These are phyloP conservation scores for Mus pahari DNA, from an alignment of 2,113 vertebrate species.

Conservation along the genomic window DNA sequence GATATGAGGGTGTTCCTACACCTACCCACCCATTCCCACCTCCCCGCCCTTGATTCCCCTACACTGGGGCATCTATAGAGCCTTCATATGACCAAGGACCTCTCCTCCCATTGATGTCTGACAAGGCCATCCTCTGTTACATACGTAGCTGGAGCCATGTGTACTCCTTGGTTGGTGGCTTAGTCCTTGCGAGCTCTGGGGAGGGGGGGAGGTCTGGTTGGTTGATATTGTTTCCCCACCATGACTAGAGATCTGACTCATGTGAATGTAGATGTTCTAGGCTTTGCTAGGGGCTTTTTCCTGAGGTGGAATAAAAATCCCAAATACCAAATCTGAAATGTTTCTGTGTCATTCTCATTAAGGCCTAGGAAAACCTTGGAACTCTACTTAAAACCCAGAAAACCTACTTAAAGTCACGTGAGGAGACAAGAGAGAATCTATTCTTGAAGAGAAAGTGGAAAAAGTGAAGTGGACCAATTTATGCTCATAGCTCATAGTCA, in stretches of 20 bases:
- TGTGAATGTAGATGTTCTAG: background rate
- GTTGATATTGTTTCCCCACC: background rate
- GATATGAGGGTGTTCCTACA: too few relatives aligned
- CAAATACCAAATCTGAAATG: slow-evolving; percentile 56
- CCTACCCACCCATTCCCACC: too few relatives aligned
- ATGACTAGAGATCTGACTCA: background rate
- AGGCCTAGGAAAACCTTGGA: slow-evolving; percentile 23
- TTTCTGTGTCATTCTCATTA: slow-evolving; percentile 39
- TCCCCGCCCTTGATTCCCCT: too few relatives aligned
- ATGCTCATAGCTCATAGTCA: background rate
- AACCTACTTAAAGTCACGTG: background rate
- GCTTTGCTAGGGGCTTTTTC: slow-evolving; percentile 38
- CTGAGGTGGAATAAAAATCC: slow-evolving; percentile 42
- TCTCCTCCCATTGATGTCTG: too few relatives aligned
- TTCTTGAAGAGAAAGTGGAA: background rate
- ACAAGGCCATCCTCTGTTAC: too few relatives aligned
- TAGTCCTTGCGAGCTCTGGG: too few relatives aligned
- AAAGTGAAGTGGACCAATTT: background rate
- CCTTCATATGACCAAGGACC: too few relatives aligned
- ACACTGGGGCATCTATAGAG: too few relatives aligned
- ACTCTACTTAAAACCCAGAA: background rate
- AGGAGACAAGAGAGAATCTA: slow-evolving; percentile 27
- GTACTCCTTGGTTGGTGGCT: too few relatives aligned
- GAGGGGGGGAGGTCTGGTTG: too few relatives aligned
- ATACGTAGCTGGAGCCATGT: too few relatives aligned